A percentile compares a stretch with the other conserved stretches of the same genome.
Conservation (phyloP, 1,140 invertebrate genomes). For the Drosophila sucinea region DNA sequence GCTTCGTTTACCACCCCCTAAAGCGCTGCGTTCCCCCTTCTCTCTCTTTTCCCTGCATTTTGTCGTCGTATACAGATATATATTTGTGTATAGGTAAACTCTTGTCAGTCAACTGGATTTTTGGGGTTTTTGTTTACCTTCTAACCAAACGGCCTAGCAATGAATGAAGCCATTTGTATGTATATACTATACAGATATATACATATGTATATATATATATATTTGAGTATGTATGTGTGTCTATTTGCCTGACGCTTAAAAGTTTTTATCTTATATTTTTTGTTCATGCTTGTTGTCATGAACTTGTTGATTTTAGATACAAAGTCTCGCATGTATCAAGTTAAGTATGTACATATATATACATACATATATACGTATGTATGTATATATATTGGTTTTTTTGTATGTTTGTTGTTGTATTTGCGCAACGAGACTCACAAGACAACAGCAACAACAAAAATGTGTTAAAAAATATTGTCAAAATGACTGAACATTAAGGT, state of each 20-base stretch:
- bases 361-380: too few relatives aligned
- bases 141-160: constrained; percentile 61
- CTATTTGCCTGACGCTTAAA: constrained; percentile 67
- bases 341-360: not conserved
- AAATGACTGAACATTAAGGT: constrained; percentile 71
- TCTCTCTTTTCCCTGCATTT: not conserved
- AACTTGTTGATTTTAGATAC: constrained; percentile 81
- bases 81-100: constrained; percentile 1
- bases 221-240: constrained; percentile 37
- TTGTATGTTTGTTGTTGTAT: constrained; percentile 48
- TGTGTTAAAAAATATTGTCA: constrained; percentile 68
- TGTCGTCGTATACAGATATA: not conserved
- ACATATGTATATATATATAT: constrained; percentile 3
- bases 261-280: constrained; percentile 67
- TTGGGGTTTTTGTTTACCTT: constrained; percentile 59
- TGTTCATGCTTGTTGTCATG: constrained; percentile 61
- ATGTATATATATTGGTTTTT: not conserved
- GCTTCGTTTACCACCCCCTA: not conserved
- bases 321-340: constrained; percentile 36
- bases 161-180: constrained; percentile 52
- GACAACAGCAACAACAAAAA: constrained; percentile 26
- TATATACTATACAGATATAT: constrained; percentile 23
- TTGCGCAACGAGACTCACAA: constrained; percentile 68
- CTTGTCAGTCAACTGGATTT: constrained; percentile 57
- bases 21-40: not conserved